Percentiles rank a stretch among this genome's conserved stretches.
phyloP scores from a whole-genome alignment of 1,140 invertebrate genomes.

The Drusus annulatus region DNA sequence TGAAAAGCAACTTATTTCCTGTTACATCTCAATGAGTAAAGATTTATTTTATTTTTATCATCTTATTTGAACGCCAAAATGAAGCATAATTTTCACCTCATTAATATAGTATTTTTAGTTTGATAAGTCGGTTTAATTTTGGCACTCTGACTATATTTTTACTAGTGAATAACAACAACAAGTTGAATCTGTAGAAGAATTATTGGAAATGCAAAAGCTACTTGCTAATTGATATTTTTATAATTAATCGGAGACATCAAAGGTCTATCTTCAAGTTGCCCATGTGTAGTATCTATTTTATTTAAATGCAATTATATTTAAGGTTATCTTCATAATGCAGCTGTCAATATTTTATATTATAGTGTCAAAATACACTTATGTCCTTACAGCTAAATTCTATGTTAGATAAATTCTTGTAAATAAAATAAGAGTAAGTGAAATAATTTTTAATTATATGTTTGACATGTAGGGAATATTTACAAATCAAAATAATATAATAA shows the following conservation, averaged over 20 bases:
- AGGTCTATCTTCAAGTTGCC: neutral
- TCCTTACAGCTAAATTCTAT: conserved; percentile 46
- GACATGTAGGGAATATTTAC: conserved; percentile 36
- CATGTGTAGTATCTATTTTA: conserved; percentile 20
- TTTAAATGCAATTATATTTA: conserved; percentile 25
- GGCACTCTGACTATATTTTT: neutral
- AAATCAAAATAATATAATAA: conserved; percentile 16
- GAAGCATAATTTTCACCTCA: conserved; percentile 6
- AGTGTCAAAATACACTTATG: conserved; percentile 18
- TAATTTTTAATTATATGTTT: conserved; percentile 31
- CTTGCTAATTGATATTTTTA: too few relatives aligned
- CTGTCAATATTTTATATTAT: conserved; percentile 39
- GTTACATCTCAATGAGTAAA: too few relatives aligned
- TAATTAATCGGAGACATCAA: too few relatives aligned
- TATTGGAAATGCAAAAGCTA: too few relatives aligned
- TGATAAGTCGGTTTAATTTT: conserved; percentile 5
- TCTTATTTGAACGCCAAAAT: neutral
- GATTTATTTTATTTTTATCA: neutral
- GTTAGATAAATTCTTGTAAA: conserved; percentile 49
- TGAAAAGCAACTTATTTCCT: too few relatives aligned
- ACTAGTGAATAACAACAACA: too few relatives aligned
- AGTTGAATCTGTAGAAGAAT: too few relatives aligned
- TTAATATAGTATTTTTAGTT: neutral
- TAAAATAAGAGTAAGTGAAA: conserved; percentile 43
- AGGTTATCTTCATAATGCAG: conserved; percentile 21